Evolutionary conservation across 1,140 invertebrate genomes (phyloP), one percentile per base, ranked within the genome.

Genomic region (Drosophila busckii): DNA sequence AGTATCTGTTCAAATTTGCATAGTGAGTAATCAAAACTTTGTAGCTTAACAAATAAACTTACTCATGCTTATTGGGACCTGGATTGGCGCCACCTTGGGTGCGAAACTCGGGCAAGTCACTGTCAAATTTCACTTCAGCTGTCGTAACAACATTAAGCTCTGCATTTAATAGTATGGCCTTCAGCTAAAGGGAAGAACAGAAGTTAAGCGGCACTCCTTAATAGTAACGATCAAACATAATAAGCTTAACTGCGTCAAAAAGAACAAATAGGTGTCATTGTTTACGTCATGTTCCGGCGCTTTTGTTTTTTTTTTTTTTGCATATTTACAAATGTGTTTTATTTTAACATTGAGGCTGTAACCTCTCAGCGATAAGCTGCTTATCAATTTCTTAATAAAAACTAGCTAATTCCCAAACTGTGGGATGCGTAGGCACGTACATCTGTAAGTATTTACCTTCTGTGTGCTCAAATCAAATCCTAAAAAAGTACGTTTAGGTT

Each of bases 91-190:
- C 86, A 4, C 86, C 86, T 9, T 23, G 61, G 0, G 86, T 87
- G 13, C 82, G 70, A 86, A 95, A 98, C 89, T 98, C 95, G 13
- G 96, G 95, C 7, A 98, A 88, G 87, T 97, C 95, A 65, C 90
- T 92, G 87, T 98, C 96, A 90, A 96, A 98, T 48, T 94, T 93
- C 0, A 98, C 96, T 71, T 91, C 89, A 5, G 93, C 93, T 87
- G 97, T 93, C 75, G 94, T 91, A 7, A 94, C 85, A 19, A 96
- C 90, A 67, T 92, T 87, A 63, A 96, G 89, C 25, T 92, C 88
- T 44, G 95, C 91, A 88, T 93, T 90, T 0, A 97, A 90, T n/a
- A 96, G 92, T 4, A 96, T 90, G 5, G 94, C 95, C 91, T 98
- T 98, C 25, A 98, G 88, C 96, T 98, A 92, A 91, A 52, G 67